Conservation (phyloP, 2,797 vertebrate species). For the Gymnocypris eckloni region DNA sequence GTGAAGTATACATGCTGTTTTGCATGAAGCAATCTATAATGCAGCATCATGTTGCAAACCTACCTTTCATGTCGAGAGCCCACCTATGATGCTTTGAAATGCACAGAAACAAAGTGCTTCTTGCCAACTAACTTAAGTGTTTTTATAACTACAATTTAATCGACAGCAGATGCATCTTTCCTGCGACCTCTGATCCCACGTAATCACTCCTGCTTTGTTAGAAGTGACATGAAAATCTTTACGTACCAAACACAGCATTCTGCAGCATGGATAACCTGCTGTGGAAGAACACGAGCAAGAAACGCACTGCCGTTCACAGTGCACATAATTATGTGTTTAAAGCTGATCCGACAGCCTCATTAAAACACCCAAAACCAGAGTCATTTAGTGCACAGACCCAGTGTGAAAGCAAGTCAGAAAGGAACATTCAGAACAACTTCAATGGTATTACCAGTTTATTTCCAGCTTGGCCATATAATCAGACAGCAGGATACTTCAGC, state of each 20-base stretch:
- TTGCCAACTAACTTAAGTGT: background rate
- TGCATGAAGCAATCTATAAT: background rate
- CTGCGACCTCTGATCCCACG: background rate
- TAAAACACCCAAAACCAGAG: conserved; percentile 62
- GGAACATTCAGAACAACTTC: background rate
- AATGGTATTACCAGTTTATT: conserved; percentile 10
- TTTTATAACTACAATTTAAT: conserved; percentile 11
- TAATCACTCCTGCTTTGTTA: conserved; percentile 41
- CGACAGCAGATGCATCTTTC: background rate
- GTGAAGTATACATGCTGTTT: background rate
- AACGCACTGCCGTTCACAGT: conserved; percentile 45
- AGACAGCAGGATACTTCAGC: background rate
- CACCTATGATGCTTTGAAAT: background rate
- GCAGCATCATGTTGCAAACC: background rate
- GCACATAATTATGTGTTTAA: conserved; percentile 66
- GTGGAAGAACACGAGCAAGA: conserved; percentile 39
- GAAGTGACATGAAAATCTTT: conserved; percentile 30
- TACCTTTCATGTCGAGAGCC: background rate
- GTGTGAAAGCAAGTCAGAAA: background rate
- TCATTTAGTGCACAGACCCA: conserved; percentile 20
- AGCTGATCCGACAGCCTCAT: conserved; percentile 63
- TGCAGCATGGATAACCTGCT: background rate
- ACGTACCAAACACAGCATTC: conserved; percentile 22
- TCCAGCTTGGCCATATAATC: background rate
- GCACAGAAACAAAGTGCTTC: background rate